Evolutionary conservation across 2,113 vertebrate genomes (phyloP), one percentile per base, ranked within the genome.

Genomic region (Sander lucioperca): DNA sequence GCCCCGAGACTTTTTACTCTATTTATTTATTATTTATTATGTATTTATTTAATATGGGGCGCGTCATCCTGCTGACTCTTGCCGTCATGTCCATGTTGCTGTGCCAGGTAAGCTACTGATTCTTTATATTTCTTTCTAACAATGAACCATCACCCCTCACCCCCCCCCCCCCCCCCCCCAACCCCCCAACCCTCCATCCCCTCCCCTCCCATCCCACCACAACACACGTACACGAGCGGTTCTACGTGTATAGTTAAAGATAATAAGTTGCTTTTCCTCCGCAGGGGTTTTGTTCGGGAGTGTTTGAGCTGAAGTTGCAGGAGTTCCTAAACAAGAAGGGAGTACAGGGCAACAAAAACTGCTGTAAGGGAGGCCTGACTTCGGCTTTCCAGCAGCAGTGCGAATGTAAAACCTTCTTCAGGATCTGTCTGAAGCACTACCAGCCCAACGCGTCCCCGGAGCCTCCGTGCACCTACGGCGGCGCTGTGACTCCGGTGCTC

Each of bases 301-400:
- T 99, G 43, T 99, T 99, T 88, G 98, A 99, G 94, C 94, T 99
- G 91, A 98, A 97, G 95, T 89, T 99, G 89, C 98, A 99, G 89
- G 98, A 99, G 95, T 99, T 99, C 93, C 95, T 98, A 39, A 99
- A 98, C 92, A 98, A 97, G 95, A 98, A 98, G 90, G 97, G 97
- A 43, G 94, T 95, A 30, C 94, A 96, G 91, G 97, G 97, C 39
- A 98, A 99, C 93, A 95, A 91, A 79, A 98, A 96, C 92, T 99
- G 97, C 95, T 99, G 97, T 80, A 94, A 94, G 76, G 96, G 96
- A 5, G 95, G 94, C 2, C 67, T 89, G 58, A 71, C 92, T 56
- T 85, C 93, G 3, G 93, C 93, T 2, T 96, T 96, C 80, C 96
- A 96, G 89, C 96, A 96, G 91, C 97, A 96, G 70, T 99, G 98